Conservation (phyloP, 2,888 invertebrate genomes). For the Elegia similella region DNA sequence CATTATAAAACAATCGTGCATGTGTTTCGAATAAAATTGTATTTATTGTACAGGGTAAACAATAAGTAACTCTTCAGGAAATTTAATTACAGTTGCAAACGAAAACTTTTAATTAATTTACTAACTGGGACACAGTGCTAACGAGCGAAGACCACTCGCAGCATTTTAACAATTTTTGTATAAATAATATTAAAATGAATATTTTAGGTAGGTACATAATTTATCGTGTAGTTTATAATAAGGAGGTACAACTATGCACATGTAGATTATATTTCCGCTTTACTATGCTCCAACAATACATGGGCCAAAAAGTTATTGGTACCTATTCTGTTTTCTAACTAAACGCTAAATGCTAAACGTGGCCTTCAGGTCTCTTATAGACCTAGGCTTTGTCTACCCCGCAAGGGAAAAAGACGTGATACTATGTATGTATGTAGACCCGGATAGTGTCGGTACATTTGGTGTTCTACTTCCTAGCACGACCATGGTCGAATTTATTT, state of each 20-base stretch:
- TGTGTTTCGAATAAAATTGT: background rate
- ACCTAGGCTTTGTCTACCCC: too few species aligned
- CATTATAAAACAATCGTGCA: background rate
- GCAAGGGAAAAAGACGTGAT: too few species aligned
- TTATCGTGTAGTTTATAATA: background rate
- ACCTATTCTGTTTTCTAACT: too few species aligned
- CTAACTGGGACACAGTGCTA: slow-evolving; percentile 16
- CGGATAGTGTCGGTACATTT: too few species aligned
- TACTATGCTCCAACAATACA: too few species aligned
- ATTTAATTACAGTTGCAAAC: slow-evolving; percentile 18
- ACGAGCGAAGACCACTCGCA: slow-evolving; percentile 12
- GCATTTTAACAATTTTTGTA: slow-evolving; percentile 12
- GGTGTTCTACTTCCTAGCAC: too few species aligned
- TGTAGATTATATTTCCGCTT: too few species aligned
- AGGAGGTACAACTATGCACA: background rate
- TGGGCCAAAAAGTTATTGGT: too few species aligned
- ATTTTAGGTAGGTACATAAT: background rate
- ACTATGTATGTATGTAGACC: too few species aligned
- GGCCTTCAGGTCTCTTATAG: too few species aligned
- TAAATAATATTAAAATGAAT: background rate
- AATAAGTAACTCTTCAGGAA: slow-evolving; percentile 13
- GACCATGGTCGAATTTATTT: too few species aligned
- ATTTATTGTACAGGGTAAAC: slow-evolving; percentile 6
- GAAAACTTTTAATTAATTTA: slow-evolving; percentile 22
- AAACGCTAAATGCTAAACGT: too few species aligned